Evolutionary conservation across 1,140 invertebrate species (phyloP).

Genomic region (Zaprionus ornatus): DNA sequence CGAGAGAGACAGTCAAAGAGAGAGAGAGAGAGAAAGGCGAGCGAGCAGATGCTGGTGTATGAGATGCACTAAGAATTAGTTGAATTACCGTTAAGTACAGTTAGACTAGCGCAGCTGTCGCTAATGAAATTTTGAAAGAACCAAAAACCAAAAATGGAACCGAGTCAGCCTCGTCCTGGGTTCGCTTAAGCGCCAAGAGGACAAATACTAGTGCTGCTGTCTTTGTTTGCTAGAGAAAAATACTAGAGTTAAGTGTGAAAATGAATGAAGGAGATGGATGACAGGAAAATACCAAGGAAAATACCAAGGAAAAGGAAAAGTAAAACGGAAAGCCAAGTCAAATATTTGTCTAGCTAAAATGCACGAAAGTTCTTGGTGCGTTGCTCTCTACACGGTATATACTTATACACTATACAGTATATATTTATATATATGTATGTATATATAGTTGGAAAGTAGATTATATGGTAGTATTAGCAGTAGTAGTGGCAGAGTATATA

Average conservation of each 20-base stretch:
- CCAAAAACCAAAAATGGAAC: neutral
- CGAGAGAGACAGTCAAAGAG: neutral
- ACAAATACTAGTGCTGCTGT: constrained; percentile 2
- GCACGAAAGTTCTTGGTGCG: constrained; percentile 47
- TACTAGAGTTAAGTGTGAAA: constrained; percentile 28
- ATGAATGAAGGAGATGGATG: constrained; percentile 2
- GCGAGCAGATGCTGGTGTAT: constrained; percentile 12
- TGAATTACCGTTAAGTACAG: neutral
- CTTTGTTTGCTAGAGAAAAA: constrained; percentile 19
- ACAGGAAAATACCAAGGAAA: constrained; percentile 20
- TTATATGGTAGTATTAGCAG: neutral
- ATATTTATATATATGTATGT: constrained; percentile 1
- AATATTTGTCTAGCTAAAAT: constrained; percentile 76
- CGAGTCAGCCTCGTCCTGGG: neutral
- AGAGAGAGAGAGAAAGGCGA: neutral
- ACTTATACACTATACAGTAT: neutral
- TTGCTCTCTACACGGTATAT: constrained; percentile 5
- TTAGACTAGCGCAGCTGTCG: neutral
- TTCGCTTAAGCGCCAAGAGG: neutral
- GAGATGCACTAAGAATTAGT: neutral
- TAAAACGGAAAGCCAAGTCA: constrained; percentile 61
- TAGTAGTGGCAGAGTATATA: neutral
- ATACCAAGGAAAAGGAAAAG: constrained; percentile 27
- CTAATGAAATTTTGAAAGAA: constrained; percentile 6
- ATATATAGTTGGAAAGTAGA: no score